Evolutionary conservation across 37 sponge, comb jelly and placozoan species (phyloP), one percentile per base, ranked within the genome.

Genomic region (Cliona cf. orientalis): DNA sequence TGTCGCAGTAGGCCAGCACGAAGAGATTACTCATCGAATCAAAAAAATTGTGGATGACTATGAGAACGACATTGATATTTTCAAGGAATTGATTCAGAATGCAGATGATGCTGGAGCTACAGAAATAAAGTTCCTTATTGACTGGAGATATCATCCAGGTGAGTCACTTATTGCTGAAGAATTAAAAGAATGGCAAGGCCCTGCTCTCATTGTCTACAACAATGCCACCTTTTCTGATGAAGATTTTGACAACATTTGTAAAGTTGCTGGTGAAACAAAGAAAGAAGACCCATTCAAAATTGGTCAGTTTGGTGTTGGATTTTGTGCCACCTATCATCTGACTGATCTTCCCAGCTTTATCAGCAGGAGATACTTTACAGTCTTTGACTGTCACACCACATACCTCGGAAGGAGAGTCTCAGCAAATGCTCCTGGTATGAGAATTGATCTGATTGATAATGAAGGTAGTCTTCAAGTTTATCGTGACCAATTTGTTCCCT

Each of bases 341-440:
- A 95, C 91, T 34, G 95, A 95, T 72, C 78, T 95, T 23, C 95
- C 95, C 46, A 95, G 91, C 40, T 91, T 95, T 65, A 80, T 95
- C 36, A 91, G 89, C 63, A 14, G 91, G 21, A 44, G 70, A 17
- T 77, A 63, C 66, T 42, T 95, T 38, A 87, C 66, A 25, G 71
- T 95, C 23, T 91, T 95, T 87, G 95, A 95, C 70, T 91, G 91
- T 58, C 95, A 95, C 69, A 64, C 81, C 32, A 81, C 22, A 22
- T 89, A 95, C 57, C 83, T 95, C 32, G 88, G 89, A 23, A 72
- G 84, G 31, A 68, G 86, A 59, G 84, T 88, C 5, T 25, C 71
- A 0, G 62, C 53, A 0, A 67, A 64, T 34, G 42, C 75, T 1
- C 91, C 91, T 42, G 95, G 91, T 36, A 84, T 95, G 72, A 68